These are phyloP conservation scores for Himantopus leucocephalus DNA, from an alignment of 2,113 vertebrate genomes.

Conservation along the genomic window DNA sequence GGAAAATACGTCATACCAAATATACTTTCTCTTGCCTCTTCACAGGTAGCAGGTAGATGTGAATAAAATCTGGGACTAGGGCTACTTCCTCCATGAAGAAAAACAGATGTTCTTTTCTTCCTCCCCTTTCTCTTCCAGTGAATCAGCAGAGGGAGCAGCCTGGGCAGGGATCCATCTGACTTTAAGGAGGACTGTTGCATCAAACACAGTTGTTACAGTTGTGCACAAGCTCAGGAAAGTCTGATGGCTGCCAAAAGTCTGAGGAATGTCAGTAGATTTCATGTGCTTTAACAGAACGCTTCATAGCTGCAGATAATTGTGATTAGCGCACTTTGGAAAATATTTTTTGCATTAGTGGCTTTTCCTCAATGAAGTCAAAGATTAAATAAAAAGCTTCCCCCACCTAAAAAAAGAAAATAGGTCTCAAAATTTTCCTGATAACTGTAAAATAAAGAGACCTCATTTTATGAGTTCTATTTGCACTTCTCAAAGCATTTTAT, in stretches of 20 bases:
- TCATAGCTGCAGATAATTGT: not conserved
- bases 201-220: not conserved
- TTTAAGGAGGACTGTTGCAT: not conserved
- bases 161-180: not conserved
- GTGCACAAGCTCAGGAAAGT: not conserved
- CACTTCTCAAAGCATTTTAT: not conserved
- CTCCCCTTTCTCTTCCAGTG: not conserved
- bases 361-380: not conserved
- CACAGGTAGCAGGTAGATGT: not conserved
- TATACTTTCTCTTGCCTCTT: not conserved
- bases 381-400: not conserved
- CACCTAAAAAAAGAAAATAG: not conserved
- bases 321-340: not conserved
- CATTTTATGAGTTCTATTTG: not conserved
- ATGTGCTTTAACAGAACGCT: not conserved
- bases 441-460: not conserved
- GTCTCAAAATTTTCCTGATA: not conserved
- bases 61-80: not conserved
- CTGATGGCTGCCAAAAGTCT: not conserved
- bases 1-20: fast-evolving
- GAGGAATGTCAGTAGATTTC: not conserved
- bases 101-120: not conserved
- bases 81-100: not conserved
- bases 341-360: not conserved
- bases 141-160: not conserved